Conservation (phyloP, 2,113 vertebrate genomes). For the Nycticorax nycticorax region DNA sequence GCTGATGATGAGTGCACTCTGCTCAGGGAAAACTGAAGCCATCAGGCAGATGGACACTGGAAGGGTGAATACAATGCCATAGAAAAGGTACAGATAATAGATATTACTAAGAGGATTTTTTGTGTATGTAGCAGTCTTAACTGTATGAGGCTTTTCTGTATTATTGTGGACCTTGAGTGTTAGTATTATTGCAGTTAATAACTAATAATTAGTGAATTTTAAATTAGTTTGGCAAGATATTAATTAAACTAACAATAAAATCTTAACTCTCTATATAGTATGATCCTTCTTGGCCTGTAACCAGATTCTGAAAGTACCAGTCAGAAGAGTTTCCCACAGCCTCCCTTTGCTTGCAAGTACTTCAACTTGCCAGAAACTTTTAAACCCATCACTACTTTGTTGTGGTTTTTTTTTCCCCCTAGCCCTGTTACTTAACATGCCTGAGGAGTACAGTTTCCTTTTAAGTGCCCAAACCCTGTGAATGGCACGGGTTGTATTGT, state of each 20-base stretch:
- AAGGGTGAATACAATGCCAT: neutral
- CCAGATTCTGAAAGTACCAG: neutral
- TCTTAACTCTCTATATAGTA: neutral
- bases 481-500: neutral
- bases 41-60: neutral
- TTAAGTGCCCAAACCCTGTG: neutral
- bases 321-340: neutral
- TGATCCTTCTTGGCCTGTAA: neutral
- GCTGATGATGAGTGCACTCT: neutral
- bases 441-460: neutral
- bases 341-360: neutral
- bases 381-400: neutral
- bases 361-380: neutral
- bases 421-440: neutral
- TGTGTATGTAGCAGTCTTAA: neutral
- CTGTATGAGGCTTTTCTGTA: neutral
- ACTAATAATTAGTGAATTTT: neutral
- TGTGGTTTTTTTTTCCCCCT: too few species aligned
- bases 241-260: neutral
- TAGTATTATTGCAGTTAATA: neutral
- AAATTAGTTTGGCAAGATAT: neutral
- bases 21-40: neutral
- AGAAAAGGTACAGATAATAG: neutral
- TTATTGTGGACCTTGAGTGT: neutral
- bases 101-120: neutral